Conservation (phyloP, 2,888 invertebrate genomes). For the Camponotus fellah region DNA sequence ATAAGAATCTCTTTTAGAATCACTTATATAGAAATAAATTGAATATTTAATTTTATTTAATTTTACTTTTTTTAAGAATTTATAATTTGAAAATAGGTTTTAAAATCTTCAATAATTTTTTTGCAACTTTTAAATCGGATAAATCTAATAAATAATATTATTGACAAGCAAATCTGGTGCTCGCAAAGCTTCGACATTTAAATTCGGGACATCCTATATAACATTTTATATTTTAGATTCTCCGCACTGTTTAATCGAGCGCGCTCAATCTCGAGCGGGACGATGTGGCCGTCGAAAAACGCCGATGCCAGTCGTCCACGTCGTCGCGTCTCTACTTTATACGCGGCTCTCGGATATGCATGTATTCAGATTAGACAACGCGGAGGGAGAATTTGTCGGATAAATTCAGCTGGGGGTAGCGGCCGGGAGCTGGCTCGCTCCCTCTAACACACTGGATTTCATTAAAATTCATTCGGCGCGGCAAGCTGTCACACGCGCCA, state of each 20-base stretch:
- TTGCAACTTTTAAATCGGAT: slow-evolving; percentile 14
- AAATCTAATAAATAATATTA: slow-evolving; percentile 28
- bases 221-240: slow-evolving; percentile 38
- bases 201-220: background rate
- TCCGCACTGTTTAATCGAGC: slow-evolving; percentile 39
- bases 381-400: slow-evolving; percentile 70
- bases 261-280: slow-evolving; percentile 38
- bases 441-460: slow-evolving; percentile 73
- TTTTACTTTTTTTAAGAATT: background rate
- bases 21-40: background rate
- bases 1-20: background rate
- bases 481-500: slow-evolving; percentile 69
- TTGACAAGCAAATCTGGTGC: slow-evolving; percentile 7
- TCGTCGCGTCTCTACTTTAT: slow-evolving; percentile 55
- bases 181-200: too few relatives aligned
- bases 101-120: slow-evolving; percentile 5
- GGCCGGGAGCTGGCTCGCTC: slow-evolving; percentile 45
- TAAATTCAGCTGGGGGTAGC: slow-evolving; percentile 66
- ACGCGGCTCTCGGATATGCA: slow-evolving; percentile 56
- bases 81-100: background rate
- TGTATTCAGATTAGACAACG: slow-evolving; percentile 72
- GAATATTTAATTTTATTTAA: background rate
- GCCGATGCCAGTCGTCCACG: slow-evolving; percentile 38
- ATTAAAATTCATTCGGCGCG: slow-evolving; percentile 74
- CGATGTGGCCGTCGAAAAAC: slow-evolving; percentile 37